Evolutionary conservation across 2,888 invertebrate genomes (phyloP), one percentile per base, ranked within the genome.

Genomic region (Ophion costatus): DNA sequence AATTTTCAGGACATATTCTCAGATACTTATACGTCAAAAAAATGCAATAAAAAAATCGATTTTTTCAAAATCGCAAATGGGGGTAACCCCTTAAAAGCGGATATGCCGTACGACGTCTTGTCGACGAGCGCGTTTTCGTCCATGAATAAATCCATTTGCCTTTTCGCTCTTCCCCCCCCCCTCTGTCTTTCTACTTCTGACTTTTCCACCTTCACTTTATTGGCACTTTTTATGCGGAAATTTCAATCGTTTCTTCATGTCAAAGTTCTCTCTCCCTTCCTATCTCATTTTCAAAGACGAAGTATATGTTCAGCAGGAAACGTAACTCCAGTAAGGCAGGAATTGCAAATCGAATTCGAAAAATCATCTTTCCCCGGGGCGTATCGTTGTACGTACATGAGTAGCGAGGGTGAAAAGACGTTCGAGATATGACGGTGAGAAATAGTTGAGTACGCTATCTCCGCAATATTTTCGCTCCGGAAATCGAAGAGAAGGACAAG

Each of bases 321-420:
- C 59, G 10, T 3, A 59, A 22, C 22, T 59, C 59, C 9, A 7
- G 59, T n/a, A 20, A 20, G 59, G 59, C 59, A 59, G 10, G 59
- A 59, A 59, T 59, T 22, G 59, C 59, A 59, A 59, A 59, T 59
- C 11, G 59, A 59, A 59, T 59, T 20, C 20, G 20, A n/a, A 59
- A 59, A 20, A 59, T 59, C 59, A 22, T 59, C 59, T 59, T 2
- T 9, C 20, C 20, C 11, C 59, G 7, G 3, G 14, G 45, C 14
- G 45, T 45, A 14, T 45, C 14, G 3, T 1, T 10, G 45, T 45
- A 45, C 45, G 14, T 45, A 45, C 14, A 45, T 59, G n/a, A 22
- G 59, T n/a, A 20, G 59, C n/a, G 59, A 59, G 22, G 22, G 22
- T n/a, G 59, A 20, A 14, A 14, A 14, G 45, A 45, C 14, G 45